These are phyloP conservation scores for Parapsyche elsis DNA, from an alignment of 1,140 invertebrate species.

Conservation along the genomic window DNA sequence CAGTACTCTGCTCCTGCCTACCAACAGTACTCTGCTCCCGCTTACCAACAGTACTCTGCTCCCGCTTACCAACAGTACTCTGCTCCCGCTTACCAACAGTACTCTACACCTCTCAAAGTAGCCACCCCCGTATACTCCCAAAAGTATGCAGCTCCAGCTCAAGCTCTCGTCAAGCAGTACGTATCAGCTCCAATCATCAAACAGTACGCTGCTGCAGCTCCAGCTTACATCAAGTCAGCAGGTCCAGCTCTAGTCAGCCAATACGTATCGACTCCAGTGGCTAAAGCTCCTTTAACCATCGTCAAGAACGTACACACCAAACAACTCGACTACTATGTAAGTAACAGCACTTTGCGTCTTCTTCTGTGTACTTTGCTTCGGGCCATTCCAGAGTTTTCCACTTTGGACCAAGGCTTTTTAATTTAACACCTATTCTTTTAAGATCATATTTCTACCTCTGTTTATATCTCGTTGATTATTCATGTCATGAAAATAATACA, in stretches of 20 bases:
- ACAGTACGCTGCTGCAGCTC: conserved; percentile 48
- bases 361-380: too few species aligned
- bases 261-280: conserved; percentile 55
- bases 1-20: conserved; percentile 56
- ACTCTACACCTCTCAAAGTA: conserved; percentile 7
- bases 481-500: too few species aligned
- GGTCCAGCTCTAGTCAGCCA: conserved; percentile 31
- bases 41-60: not conserved
- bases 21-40: conserved; percentile 32
- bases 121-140: not conserved
- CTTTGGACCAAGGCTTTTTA: too few species aligned
- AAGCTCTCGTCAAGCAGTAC: conserved; percentile 30
- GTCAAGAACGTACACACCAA: conserved; percentile 69
- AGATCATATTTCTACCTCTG: too few species aligned
- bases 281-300: conserved; percentile 58
- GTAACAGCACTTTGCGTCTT: conserved; percentile 55
- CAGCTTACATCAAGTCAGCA: conserved; percentile 40
- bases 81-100: conserved; percentile 15
- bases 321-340: conserved; percentile 71
- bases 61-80: not conserved
- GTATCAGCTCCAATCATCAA: conserved; percentile 49
- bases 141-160: conserved; percentile 47
- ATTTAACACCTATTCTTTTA: too few species aligned
- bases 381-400: too few species aligned
- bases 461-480: too few species aligned